Base-by-base conservation (phyloP, 1,140 invertebrate species). In the Neodiprion fabricii region DNA sequence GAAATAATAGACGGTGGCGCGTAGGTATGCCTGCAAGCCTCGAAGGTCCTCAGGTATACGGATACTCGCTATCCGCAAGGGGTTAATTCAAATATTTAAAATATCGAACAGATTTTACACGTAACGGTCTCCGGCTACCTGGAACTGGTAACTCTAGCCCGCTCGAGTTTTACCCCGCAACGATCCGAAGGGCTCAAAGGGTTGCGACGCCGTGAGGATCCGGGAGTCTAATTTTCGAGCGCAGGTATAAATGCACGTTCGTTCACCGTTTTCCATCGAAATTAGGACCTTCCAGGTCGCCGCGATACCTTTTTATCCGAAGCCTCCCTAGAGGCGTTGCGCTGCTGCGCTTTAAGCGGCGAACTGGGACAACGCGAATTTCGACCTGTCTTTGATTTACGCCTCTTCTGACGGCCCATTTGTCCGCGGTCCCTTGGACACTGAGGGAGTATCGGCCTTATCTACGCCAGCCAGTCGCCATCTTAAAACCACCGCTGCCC, bases 11-110 rank as follows among this genome's bases (percentile, higher is more conserved):
- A 74, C 49, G 71, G 21, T 48, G 70, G 76, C 73, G 71, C 28
- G 28, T 40, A 40, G 28, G 28, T 40, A 40, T 40, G 1, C 28
- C 2, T 7, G 28, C 10, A 70, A 67, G 21, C n/a, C 47, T 40
- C 14, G 67, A 12, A 72, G 48, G 78, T 76, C 48, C 71, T 9
- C 80, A 82, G 80, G 80, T 82, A 82, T 74, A 77, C 70, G 61
- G 67, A 14, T 65, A 65, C 61, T 7, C 40, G 40, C 10, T 21
- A 23, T 12, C 10, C 67, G 21, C 14, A 83, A 85, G 83, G 87
- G 86, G 76, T 87, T 88, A 86, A 88, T 88, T 88, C 86, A 86
- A 86, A 88, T 87, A 87, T 87, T 86, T 83, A 85, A 87, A 85
- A 83, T 82, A 80, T 87, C 79, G 77, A 75, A 71, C 78, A 75